Conservation (phyloP, 2,113 vertebrate species). For the Eulemur rufifrons region DNA sequence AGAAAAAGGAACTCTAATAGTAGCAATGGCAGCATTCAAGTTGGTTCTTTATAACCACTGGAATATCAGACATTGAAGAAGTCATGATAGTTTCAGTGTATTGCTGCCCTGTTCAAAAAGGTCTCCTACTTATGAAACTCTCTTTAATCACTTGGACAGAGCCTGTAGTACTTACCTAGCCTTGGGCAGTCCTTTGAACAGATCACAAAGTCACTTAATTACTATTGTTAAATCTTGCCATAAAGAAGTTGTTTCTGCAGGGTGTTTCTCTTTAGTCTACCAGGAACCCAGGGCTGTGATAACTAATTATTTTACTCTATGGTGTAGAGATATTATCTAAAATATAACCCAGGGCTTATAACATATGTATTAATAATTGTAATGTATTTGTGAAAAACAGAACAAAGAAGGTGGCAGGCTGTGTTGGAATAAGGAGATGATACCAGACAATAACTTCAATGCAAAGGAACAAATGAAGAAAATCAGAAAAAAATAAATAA, state of each 20-base stretch:
- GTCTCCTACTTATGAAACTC: not conserved
- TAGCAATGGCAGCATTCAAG: fast-evolving
- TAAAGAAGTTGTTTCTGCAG: not conserved
- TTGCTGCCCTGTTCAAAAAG: too few relatives aligned
- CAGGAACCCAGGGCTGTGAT: not conserved
- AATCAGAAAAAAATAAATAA: not conserved
- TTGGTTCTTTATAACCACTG: not conserved
- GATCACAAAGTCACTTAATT: not conserved
- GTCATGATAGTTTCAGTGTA: not conserved
- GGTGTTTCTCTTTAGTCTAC: not conserved
- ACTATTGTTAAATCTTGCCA: not conserved
- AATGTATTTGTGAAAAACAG: not conserved
- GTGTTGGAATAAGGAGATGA: not conserved
- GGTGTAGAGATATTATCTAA: not conserved
- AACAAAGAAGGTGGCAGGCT: not conserved
- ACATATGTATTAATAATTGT: not conserved
- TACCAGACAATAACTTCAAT: not conserved
- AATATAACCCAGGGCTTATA: not conserved
- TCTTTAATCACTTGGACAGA: not conserved
- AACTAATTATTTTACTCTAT: not conserved
- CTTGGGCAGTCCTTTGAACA: not conserved
- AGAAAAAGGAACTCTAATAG: not conserved
- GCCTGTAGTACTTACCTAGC: not conserved
- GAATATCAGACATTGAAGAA: not conserved
- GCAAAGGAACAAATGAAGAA: not conserved